phyloP scores from a whole-genome alignment of 2,888 invertebrate species.

The Disparrhopalites patrizii region DNA sequence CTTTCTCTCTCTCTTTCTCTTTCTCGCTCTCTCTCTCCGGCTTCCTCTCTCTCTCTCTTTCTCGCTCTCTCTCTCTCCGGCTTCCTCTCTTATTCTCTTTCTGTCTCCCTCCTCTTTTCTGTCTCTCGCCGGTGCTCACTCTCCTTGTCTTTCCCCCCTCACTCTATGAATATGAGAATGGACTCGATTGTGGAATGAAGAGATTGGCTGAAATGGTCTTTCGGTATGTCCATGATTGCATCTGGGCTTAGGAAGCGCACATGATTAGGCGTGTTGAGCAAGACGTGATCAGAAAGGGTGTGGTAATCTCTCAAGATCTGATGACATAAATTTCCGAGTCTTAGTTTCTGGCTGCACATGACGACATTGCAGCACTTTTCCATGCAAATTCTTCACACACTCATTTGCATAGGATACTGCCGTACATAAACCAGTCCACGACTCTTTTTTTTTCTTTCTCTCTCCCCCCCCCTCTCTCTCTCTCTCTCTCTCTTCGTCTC shows the following conservation, averaged over 20 bases:
- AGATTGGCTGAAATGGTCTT: conserved; percentile 16
- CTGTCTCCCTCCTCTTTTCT: neutral
- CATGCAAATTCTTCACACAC: conserved; percentile 49
- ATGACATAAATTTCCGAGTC: conserved; percentile 49
- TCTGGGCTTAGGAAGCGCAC: conserved; percentile 17
- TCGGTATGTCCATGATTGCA: conserved; percentile 21
- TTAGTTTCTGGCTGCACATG: conserved; percentile 49
- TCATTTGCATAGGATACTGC: conserved; percentile 48
- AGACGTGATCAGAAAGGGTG: conserved; percentile 48
- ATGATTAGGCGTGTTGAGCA: conserved; percentile 30
- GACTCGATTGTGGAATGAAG: conserved; percentile 19
- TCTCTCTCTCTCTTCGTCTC: too few relatives aligned
- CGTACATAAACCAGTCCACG: conserved; percentile 26
- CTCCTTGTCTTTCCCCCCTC: neutral
- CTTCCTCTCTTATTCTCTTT: neutral
- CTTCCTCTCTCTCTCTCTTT: neutral
- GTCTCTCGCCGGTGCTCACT: neutral
- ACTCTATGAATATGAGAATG: conserved; percentile 17
- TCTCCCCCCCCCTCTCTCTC: too few relatives aligned
- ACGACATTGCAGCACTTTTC: conserved; percentile 49
- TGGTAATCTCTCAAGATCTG: conserved; percentile 49
- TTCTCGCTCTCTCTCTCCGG: neutral
- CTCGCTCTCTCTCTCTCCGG: neutral
- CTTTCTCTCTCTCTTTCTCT: too few relatives aligned
- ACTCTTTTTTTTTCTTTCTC: neutral